Evolutionary conservation across 2,888 invertebrate genomes (phyloP).

Genomic region (Eupsilia transversa): DNA sequence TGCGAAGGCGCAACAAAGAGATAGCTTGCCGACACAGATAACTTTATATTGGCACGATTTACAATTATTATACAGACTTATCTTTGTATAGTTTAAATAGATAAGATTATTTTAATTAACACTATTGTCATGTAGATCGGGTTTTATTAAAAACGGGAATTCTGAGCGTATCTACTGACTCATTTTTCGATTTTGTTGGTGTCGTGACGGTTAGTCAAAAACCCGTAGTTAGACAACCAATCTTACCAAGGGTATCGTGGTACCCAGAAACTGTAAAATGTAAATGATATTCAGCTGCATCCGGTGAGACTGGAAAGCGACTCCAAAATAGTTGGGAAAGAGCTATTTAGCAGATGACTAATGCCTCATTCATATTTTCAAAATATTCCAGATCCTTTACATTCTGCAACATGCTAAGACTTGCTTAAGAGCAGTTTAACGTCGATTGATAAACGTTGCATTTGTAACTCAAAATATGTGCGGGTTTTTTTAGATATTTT

Average conservation of each 20-base stretch:
- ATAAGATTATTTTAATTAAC: conserved; percentile 33
- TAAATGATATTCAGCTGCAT: background rate
- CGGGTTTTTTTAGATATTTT: too few species aligned
- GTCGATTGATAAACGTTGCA: background rate
- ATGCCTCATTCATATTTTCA: background rate
- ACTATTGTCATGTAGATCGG: background rate
- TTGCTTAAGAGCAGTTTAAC: background rate
- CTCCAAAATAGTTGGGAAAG: background rate
- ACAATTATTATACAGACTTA: conserved; percentile 3
- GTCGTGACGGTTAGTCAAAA: background rate
- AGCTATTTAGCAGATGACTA: too few species aligned
- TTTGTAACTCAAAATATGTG: background rate
- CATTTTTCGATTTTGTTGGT: background rate
- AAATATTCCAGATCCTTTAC: background rate
- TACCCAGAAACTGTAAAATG: background rate
- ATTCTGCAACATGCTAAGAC: background rate
- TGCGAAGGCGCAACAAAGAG: conserved; percentile 19
- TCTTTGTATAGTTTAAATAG: conserved; percentile 10
- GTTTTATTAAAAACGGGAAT: background rate
- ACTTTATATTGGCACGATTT: background rate
- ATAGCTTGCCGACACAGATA: background rate
- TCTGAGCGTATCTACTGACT: background rate
- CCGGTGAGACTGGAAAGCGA: background rate
- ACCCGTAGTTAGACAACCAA: too few species aligned
- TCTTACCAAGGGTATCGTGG: background rate